A percentile compares a stretch with the other conserved stretches of the same genome.
Evolutionary conservation across 2,797 vertebrate genomes (phyloP).

Genomic region (Alosa sapidissima): DNA sequence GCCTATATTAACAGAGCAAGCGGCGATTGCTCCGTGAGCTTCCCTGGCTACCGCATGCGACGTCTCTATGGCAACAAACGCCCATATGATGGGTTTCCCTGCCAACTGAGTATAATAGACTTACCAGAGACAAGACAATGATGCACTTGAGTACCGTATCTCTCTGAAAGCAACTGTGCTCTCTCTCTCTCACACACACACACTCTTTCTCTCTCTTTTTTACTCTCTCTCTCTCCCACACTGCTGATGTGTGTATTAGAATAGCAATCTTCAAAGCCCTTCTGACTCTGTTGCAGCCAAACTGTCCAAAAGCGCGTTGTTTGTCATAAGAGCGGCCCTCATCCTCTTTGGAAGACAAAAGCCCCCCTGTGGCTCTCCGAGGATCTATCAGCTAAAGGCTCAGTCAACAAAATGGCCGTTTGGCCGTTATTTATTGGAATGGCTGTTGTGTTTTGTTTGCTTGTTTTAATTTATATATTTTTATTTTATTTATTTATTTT

Average conservation of each 20-base stretch:
- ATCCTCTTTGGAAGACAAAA: constrained; percentile 23
- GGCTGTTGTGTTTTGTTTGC: neutral
- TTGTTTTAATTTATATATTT: neutral
- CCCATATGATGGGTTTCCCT: constrained; percentile 36
- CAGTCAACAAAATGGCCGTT: neutral
- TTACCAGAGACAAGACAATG: constrained; percentile 46
- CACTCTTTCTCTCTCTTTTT: neutral
- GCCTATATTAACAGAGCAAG: neutral
- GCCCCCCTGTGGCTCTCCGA: neutral
- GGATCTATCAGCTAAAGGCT: neutral
- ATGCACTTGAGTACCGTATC: constrained; percentile 33
- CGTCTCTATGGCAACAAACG: constrained; percentile 62
- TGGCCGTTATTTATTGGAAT: neutral
- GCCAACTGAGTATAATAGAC: constrained; percentile 44
- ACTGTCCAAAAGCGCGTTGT: neutral
- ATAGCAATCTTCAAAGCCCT: neutral
- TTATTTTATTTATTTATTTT: neutral
- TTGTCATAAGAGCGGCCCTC: constrained; percentile 22
- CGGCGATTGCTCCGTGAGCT: neutral
- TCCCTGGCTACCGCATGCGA: constrained; percentile 23
- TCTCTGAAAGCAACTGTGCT: neutral
- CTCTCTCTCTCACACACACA: neutral
- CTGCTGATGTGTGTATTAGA: neutral
- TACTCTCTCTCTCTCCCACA: neutral
- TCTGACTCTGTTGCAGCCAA: neutral